phyloP scores from a whole-genome alignment of 2,888 invertebrate species.

The Habrosyne pyritoides region DNA sequence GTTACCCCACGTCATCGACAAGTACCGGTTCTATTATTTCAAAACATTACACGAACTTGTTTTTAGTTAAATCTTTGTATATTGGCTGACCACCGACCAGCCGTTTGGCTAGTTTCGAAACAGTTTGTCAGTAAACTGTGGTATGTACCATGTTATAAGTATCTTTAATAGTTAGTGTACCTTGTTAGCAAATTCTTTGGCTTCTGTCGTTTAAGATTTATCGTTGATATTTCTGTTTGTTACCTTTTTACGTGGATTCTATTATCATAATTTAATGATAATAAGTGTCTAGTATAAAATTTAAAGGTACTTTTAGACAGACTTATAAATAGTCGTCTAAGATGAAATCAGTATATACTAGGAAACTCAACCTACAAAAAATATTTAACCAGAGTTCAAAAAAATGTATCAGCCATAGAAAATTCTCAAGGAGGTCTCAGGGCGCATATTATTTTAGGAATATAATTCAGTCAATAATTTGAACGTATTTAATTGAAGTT shows the following conservation, averaged over 20 bases:
- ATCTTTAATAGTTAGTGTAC: background rate
- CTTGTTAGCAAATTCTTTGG: background rate
- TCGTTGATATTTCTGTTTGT: background rate
- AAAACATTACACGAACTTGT: background rate
- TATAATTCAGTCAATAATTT: too few species aligned
- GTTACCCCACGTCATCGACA: background rate
- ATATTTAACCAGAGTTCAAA: too few species aligned
- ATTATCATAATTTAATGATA: background rate
- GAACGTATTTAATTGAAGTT: too few species aligned
- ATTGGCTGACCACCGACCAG: background rate
- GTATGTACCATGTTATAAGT: background rate
- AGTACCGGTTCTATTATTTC: constrained; percentile 1
- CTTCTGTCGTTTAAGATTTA: background rate
- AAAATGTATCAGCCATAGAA: too few species aligned
- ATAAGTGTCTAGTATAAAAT: too few species aligned
- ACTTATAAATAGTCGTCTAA: too few species aligned
- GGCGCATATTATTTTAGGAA: too few species aligned
- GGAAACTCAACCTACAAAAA: too few species aligned
- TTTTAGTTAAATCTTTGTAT: background rate
- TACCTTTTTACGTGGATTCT: background rate
- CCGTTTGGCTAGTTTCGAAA: background rate
- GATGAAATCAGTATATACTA: too few species aligned
- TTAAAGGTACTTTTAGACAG: too few species aligned
- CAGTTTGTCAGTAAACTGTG: background rate
- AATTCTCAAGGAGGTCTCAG: too few species aligned